Conservation (phyloP, 2,888 invertebrate genomes). For the Crepidodera aurea region DNA sequence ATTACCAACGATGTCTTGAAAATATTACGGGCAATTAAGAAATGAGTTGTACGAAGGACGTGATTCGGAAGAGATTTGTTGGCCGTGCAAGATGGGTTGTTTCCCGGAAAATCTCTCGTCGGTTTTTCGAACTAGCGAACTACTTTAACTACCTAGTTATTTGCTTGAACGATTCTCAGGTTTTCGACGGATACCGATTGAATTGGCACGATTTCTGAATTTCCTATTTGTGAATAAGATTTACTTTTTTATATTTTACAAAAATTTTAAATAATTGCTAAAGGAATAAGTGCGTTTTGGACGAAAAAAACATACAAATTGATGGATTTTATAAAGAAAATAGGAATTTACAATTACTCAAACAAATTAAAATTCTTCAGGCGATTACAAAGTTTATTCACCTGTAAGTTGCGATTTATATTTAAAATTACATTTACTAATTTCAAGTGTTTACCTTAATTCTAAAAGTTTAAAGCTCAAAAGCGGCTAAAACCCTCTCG, state of each 20-base stretch:
- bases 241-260: too few relatives aligned
- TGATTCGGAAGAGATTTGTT: conserved; percentile 44
- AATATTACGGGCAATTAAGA: conserved; percentile 46
- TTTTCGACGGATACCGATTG: background rate
- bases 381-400: background rate
- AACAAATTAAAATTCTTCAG: background rate
- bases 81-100: conserved; percentile 23
- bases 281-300: too few relatives aligned
- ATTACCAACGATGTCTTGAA: conserved; percentile 41
- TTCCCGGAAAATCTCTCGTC: background rate
- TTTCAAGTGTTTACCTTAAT: conserved; percentile 1
- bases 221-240: background rate
- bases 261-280: too few relatives aligned
- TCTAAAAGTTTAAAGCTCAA: background rate
- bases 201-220: background rate
- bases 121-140: conserved; percentile 10
- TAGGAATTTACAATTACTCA: too few relatives aligned
- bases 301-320: too few relatives aligned
- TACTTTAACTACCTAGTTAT: conserved; percentile 10
- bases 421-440: background rate
- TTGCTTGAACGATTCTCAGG: background rate
- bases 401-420: background rate
- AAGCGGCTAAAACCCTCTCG: conserved; percentile 2
- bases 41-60: conserved; percentile 43
- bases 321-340: too few relatives aligned